These are phyloP conservation scores for Lanius ludovicianus DNA, from an alignment of 2,113 vertebrate species.

Conservation along the genomic window DNA sequence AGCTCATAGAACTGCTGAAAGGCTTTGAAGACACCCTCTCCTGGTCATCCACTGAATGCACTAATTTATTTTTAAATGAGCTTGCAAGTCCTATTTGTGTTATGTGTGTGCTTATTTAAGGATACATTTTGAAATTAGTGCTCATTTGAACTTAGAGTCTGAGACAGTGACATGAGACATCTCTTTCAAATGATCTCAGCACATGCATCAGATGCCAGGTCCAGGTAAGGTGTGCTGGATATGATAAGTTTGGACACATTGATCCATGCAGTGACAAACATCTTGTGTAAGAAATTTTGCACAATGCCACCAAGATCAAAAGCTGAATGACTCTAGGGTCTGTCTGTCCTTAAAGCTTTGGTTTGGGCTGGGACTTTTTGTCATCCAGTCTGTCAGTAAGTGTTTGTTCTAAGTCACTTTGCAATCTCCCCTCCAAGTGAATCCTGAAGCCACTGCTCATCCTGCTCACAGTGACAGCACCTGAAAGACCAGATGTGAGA, in stretches of 20 bases:
- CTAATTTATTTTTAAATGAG: neutral
- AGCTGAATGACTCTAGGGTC: neutral
- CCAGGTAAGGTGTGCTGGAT: neutral
- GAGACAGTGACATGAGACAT: neutral
- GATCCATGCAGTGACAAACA: neutral
- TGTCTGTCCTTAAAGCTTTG: neutral
- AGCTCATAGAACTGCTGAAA: neutral
- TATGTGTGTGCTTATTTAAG: neutral
- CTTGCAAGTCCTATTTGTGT: neutral
- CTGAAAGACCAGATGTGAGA: neutral
- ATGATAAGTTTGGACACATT: neutral
- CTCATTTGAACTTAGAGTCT: neutral
- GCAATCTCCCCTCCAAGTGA: neutral
- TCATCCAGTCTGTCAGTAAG: neutral
- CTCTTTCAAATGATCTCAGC: neutral
- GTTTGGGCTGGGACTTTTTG: neutral
- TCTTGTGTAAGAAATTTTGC: neutral
- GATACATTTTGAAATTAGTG: neutral
- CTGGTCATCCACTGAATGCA: conserved; percentile 22
- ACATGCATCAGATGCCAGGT: neutral
- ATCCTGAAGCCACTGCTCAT: neutral
- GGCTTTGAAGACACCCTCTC: conserved; percentile 22
- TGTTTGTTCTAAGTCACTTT: neutral
- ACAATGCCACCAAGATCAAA: neutral
- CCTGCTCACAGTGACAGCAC: neutral